Conservation (phyloP, 2,888 invertebrate species). For the Aspidapion aeneum region DNA sequence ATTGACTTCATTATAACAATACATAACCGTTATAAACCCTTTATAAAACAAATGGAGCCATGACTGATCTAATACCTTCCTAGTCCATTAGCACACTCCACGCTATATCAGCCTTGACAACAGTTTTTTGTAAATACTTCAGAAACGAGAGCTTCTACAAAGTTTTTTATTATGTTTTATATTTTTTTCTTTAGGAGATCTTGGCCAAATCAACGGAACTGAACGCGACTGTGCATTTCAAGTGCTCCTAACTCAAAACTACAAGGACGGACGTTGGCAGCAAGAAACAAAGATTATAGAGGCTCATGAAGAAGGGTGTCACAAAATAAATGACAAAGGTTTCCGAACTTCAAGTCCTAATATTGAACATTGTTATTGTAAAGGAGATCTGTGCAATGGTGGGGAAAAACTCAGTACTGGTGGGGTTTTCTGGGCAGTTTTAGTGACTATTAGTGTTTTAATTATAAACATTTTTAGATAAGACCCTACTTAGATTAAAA, state of each 20-base stretch:
- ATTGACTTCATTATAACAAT: too few relatives aligned
- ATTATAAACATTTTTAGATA: too few relatives aligned
- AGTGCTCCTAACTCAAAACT: slow-evolving; percentile 61
- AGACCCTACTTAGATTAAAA: too few relatives aligned
- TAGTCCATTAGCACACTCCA: too few relatives aligned
- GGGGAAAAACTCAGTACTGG: neutral
- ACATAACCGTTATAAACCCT: too few relatives aligned
- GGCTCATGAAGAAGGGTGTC: slow-evolving; percentile 70
- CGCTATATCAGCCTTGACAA: too few relatives aligned
- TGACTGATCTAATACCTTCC: too few relatives aligned
- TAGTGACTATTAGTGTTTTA: neutral
- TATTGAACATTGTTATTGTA: slow-evolving; percentile 75
- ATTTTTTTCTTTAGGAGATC: too few relatives aligned
- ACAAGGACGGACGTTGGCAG: slow-evolving; percentile 62
- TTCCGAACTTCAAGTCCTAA: slow-evolving; percentile 56
- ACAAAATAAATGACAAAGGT: slow-evolving; percentile 60
- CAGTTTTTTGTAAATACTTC: too few relatives aligned
- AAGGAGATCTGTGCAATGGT: slow-evolving; percentile 67
- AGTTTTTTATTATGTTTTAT: too few relatives aligned
- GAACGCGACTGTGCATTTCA: slow-evolving; percentile 74
- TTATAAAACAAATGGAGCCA: too few relatives aligned
- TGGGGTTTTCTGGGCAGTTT: neutral
- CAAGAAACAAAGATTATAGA: slow-evolving; percentile 62
- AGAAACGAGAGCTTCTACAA: too few relatives aligned
- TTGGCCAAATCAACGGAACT: slow-evolving; percentile 53